These are phyloP conservation scores for Sarcophaga peregrina DNA, from an alignment of 1,140 invertebrate species.

Conservation along the genomic window DNA sequence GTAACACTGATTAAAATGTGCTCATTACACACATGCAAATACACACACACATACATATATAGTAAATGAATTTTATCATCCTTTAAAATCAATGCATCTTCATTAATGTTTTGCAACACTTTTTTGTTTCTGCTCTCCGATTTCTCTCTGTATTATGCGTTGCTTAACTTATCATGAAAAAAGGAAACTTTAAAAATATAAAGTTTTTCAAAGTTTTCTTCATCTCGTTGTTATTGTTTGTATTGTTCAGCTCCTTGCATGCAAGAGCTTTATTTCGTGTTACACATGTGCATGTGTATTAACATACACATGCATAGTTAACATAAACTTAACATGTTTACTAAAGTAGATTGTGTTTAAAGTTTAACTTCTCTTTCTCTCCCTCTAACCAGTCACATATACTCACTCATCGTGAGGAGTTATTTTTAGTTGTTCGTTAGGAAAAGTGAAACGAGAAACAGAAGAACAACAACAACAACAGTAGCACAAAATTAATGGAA, in stretches of 20 bases:
- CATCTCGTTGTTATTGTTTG: not conserved
- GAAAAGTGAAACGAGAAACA: too few relatives aligned
- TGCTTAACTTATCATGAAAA: too few relatives aligned
- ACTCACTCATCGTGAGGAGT: not conserved
- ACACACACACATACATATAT: not conserved
- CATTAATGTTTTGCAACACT: not conserved
- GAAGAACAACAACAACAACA: too few relatives aligned
- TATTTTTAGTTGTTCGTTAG: too few relatives aligned
- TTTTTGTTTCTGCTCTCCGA: not conserved
- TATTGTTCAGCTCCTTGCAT: too few relatives aligned
- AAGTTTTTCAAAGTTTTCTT: not conserved
- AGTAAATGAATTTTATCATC: too few relatives aligned
- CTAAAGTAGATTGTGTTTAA: slow-evolving; percentile 6
- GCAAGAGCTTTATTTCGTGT: not conserved
- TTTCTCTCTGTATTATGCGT: not conserved
- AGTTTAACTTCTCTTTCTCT: not conserved
- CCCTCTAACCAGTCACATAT: not conserved
- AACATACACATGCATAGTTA: slow-evolving; percentile 3
- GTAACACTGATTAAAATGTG: not conserved
- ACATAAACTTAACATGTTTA: slow-evolving; percentile 25
- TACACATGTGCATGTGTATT: slow-evolving; percentile 4
- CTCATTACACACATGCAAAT: not conserved
- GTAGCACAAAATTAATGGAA: too few relatives aligned
- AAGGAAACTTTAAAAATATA: not conserved
- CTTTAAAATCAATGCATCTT: not conserved